Evolutionary conservation across 2,888 invertebrate species (phyloP).

Genomic region (Eristalinus aeneus): DNA sequence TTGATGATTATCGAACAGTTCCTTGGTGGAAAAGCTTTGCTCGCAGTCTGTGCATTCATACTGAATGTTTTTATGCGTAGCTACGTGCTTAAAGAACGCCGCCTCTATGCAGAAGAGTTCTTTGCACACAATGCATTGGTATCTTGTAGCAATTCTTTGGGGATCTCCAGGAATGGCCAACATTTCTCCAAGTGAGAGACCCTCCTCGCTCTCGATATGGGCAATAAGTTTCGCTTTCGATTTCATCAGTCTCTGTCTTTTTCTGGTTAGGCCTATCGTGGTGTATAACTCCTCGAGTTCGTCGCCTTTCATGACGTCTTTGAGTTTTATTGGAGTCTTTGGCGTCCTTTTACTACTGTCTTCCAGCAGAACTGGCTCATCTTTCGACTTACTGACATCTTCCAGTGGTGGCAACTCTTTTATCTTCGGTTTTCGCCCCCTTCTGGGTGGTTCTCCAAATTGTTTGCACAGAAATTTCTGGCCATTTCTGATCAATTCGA

Average conservation of each 20-base stretch:
- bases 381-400: constrained; percentile 79
- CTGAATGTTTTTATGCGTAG: constrained; percentile 84
- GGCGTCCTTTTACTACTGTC: constrained; percentile 80
- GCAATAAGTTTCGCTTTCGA: constrained; percentile 17
- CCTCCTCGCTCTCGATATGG: constrained; percentile 75
- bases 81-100: constrained; percentile 83
- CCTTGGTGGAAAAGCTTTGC: constrained; percentile 81
- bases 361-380: constrained; percentile 75
- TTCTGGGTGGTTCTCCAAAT: constrained; percentile 78
- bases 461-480: constrained; percentile 81
- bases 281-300: constrained; percentile 88
- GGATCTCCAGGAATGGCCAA: background rate
- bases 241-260: constrained; percentile 73
- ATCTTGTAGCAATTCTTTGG: constrained; percentile 9
- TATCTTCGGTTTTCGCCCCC: constrained; percentile 54
- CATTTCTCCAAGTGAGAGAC: constrained; percentile 73
- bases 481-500: constrained; percentile 87
- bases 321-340: constrained; percentile 85
- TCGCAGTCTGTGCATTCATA: constrained; percentile 84
- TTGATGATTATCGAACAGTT: constrained; percentile 83
- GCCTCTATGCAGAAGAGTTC: constrained; percentile 81
- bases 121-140: constrained; percentile 81
- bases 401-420: constrained; percentile 13
- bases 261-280: constrained; percentile 87
- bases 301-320: constrained; percentile 86